Conservation (phyloP, 2,797 vertebrate genomes). For the Sarcoramphus papa region DNA sequence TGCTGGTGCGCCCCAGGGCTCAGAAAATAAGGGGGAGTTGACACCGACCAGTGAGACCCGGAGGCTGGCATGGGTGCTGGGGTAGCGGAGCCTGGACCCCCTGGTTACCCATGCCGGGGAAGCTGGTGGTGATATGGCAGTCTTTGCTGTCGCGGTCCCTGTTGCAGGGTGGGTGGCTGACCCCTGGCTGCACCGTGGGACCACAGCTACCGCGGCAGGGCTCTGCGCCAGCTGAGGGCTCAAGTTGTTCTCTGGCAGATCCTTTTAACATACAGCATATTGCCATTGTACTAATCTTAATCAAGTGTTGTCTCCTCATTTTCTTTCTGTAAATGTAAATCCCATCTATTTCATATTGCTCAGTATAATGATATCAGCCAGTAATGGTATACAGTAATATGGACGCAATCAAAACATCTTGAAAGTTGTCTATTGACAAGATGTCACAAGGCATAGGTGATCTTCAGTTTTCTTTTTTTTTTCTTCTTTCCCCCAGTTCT, state of each 20-base stretch:
- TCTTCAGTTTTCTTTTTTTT: neutral
- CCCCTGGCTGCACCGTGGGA: neutral
- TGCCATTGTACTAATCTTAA: neutral
- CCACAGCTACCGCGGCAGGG: neutral
- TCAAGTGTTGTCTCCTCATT: neutral
- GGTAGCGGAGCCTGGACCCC: too few species aligned
- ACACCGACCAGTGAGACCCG: neutral
- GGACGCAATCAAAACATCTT: neutral
- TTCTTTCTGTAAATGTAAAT: neutral
- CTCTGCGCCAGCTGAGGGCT: neutral
- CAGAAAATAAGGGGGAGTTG: neutral
- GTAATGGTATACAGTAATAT: neutral
- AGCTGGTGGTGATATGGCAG: neutral
- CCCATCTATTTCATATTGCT: neutral
- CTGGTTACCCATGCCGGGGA: neutral
- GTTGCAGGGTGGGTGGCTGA: neutral
- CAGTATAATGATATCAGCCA: too few species aligned
- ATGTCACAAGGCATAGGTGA: too few species aligned
- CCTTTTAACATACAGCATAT: neutral
- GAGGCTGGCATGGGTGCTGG: neutral
- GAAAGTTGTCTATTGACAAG: neutral
- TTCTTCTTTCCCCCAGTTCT: neutral
- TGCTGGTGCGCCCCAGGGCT: neutral
- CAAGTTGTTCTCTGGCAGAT: neutral
- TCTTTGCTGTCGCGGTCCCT: rapidly evolving